Evolutionary conservation across 2,113 vertebrate genomes (phyloP).

Genomic region (human): DNA sequence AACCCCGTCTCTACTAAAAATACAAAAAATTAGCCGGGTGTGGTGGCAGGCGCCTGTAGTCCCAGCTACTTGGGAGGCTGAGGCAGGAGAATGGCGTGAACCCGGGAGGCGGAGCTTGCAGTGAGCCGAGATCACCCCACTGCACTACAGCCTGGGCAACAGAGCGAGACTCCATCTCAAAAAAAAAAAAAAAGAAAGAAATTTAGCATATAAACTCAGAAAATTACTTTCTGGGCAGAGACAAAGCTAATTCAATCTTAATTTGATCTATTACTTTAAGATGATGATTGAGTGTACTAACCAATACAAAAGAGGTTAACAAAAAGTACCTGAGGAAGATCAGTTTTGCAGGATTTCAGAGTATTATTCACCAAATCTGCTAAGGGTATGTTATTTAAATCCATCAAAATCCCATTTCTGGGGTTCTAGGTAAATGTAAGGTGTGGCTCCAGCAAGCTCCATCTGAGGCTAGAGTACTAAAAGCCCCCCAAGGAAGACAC

Average conservation of each 20-base stretch:
- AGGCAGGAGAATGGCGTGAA: too few relatives aligned
- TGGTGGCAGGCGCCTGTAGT: too few relatives aligned
- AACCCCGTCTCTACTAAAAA: too few relatives aligned
- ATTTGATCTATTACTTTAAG: not conserved
- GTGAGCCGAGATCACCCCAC: too few relatives aligned
- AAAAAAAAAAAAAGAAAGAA: not conserved
- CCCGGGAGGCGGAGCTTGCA: too few relatives aligned
- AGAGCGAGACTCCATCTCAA: too few relatives aligned
- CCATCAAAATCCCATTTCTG: not conserved
- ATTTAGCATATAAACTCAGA: not conserved
- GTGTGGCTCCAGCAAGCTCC: not conserved
- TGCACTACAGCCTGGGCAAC: too few relatives aligned
- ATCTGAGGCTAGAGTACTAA: fast-evolving
- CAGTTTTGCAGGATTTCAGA: not conserved
- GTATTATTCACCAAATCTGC: not conserved
- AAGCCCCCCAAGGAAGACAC: too few relatives aligned
- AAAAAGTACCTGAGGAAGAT: not conserved
- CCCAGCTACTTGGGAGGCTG: too few relatives aligned
- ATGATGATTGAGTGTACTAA: not conserved
- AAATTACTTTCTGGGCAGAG: not conserved
- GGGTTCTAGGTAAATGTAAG: not conserved
- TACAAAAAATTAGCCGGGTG: too few relatives aligned
- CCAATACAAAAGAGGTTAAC: not conserved
- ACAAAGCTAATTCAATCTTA: not conserved
- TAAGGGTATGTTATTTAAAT: not conserved